phyloP scores from a whole-genome alignment of 1,140 invertebrate species.

The Leptinotarsa undecemlineata region DNA sequence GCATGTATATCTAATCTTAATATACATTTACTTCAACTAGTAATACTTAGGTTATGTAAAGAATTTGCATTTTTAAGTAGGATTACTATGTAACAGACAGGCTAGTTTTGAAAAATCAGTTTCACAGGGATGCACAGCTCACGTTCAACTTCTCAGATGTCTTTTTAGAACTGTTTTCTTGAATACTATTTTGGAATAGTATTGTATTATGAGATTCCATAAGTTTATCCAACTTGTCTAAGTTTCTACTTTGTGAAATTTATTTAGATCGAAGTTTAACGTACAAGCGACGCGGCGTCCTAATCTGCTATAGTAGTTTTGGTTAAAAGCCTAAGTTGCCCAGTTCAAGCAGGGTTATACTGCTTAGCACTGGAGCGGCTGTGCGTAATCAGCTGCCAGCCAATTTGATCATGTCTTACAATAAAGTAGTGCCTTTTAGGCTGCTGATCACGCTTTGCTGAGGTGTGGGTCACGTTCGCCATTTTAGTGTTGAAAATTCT shows the following conservation, averaged over 20 bases:
- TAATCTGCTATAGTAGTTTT: constrained; percentile 38
- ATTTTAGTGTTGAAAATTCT: constrained; percentile 47
- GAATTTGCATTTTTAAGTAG: constrained; percentile 53
- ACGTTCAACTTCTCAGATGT: constrained; percentile 7
- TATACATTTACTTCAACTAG: constrained; percentile 42
- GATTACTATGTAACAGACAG: constrained; percentile 46
- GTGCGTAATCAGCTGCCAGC: constrained; percentile 54
- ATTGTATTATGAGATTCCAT: neutral
- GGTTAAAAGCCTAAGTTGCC: constrained; percentile 29
- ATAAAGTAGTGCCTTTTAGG: constrained; percentile 55
- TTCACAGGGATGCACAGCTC: neutral
- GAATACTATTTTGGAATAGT: neutral
- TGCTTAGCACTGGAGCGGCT: constrained; percentile 22
- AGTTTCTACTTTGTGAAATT: neutral
- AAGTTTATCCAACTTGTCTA: neutral
- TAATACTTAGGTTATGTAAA: constrained; percentile 29
- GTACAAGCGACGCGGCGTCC: neutral
- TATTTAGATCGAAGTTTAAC: neutral
- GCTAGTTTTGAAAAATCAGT: constrained; percentile 10
- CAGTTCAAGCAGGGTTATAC: neutral
- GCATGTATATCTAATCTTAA: constrained; percentile 49
- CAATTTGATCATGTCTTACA: constrained; percentile 50
- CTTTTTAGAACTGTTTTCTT: neutral
- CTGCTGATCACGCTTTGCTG: constrained; percentile 55
- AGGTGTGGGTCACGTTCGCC: constrained; percentile 52